Conservation (phyloP, 2,113 vertebrate genomes). For the Sapayoa aenigma region DNA sequence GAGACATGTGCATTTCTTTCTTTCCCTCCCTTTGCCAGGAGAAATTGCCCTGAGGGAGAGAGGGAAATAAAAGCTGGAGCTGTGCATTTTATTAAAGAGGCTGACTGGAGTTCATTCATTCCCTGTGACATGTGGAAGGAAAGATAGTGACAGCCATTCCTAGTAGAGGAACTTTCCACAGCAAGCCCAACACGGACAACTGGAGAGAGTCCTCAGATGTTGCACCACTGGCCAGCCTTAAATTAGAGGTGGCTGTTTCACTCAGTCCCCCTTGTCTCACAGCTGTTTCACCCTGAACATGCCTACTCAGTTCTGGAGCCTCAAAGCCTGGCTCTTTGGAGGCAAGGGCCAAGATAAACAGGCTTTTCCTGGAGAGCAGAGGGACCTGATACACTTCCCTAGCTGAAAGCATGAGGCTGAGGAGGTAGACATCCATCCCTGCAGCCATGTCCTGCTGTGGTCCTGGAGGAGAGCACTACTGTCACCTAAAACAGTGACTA, state of each 20-base stretch:
- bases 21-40: neutral
- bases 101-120: neutral
- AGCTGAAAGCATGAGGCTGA: neutral
- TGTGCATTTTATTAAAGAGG: neutral
- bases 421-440: neutral
- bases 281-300: neutral
- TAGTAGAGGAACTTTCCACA: neutral
- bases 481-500: neutral
- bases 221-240: neutral
- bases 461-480: neutral
- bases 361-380: conserved; percentile 2
- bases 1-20: neutral
- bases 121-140: neutral
- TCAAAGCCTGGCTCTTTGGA: neutral
- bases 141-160: neutral
- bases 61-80: neutral
- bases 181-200: neutral
- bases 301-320: neutral
- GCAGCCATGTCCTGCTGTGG: neutral
- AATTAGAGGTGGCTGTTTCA: neutral
- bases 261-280: neutral
- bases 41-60: neutral
- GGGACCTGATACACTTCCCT: neutral
- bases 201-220: neutral
- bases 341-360: neutral